Conservation (phyloP, 2,888 invertebrate genomes). For the Petrolisthes manimaculis region DNA sequence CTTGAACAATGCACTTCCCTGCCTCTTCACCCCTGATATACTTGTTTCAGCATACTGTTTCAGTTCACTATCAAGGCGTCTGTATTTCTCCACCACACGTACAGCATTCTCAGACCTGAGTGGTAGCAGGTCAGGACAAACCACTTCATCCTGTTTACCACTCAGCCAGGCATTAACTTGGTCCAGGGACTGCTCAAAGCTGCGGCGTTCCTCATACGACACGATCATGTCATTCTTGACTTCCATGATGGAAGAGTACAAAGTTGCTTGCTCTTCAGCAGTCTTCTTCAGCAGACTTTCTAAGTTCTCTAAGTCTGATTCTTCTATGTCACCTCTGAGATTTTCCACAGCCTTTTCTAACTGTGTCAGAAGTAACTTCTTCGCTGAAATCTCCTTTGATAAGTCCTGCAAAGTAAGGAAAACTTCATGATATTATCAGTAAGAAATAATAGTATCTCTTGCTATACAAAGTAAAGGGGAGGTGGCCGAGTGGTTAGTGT, state of each 20-base stretch:
- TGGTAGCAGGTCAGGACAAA: slow-evolving; percentile 74
- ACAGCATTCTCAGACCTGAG: slow-evolving; percentile 86
- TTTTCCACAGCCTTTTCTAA: slow-evolving; percentile 86
- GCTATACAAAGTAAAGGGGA: slow-evolving; percentile 48
- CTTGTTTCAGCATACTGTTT: slow-evolving; percentile 68
- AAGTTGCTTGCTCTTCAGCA: slow-evolving; percentile 81
- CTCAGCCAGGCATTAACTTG: slow-evolving; percentile 86
- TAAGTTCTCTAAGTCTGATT: slow-evolving; percentile 84
- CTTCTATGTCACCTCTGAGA: slow-evolving; percentile 87
- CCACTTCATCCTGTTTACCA: slow-evolving; percentile 80
- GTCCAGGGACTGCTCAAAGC: slow-evolving; percentile 83
- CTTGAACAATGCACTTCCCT: slow-evolving; percentile 81
- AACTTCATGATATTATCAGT: background rate
- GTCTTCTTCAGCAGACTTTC: slow-evolving; percentile 81
- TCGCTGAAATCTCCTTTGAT: slow-evolving; percentile 86
- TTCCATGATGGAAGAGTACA: slow-evolving; percentile 79
- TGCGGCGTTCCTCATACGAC: slow-evolving; percentile 79
- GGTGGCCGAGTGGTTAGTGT: no score
- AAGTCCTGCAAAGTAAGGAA: slow-evolving; percentile 72
- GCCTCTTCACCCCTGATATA: slow-evolving; percentile 81
- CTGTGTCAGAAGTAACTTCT: slow-evolving; percentile 78
- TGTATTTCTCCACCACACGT: slow-evolving; percentile 82
- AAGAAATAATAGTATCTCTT: background rate
- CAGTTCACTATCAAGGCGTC: slow-evolving; percentile 73
- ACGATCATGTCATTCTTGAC: slow-evolving; percentile 79